Conservation (phyloP, 53 echinoderm and acorn worm species). For the Henricia sp. region DNA sequence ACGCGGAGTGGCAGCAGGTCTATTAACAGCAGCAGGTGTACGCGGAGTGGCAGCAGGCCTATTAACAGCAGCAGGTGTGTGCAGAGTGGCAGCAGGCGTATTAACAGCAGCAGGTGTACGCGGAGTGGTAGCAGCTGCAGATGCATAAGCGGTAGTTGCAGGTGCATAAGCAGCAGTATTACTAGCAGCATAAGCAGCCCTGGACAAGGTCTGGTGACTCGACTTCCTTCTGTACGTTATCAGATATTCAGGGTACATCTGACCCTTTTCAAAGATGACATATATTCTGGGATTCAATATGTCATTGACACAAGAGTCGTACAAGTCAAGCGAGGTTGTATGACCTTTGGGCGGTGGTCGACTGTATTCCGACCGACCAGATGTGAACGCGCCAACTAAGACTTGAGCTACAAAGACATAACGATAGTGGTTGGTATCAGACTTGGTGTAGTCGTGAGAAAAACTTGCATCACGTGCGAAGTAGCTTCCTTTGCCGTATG, state of each 20-base stretch:
- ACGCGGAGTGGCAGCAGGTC: too few relatives aligned
- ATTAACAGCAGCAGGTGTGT: too few relatives aligned
- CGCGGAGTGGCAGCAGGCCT: too few relatives aligned
- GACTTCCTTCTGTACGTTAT: constrained; percentile 21
- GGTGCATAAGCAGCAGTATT: too few relatives aligned
- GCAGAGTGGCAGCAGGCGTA: too few relatives aligned
- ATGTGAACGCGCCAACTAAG: constrained; percentile 42
- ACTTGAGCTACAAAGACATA: constrained; percentile 56
- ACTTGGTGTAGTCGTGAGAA: constrained; percentile 17
- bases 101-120: too few relatives aligned
- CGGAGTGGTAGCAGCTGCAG: too few relatives aligned
- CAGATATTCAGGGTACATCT: constrained; percentile 66
- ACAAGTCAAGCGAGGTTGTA: background rate
- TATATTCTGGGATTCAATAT: constrained; percentile 35
- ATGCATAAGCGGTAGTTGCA: too few relatives aligned
- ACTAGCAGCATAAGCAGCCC: too few relatives aligned
- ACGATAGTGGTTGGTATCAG: background rate
- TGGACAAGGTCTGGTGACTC: background rate
- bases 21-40: too few relatives aligned
- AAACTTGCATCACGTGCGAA: constrained; percentile 53
- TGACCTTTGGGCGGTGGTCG: constrained; percentile 51
- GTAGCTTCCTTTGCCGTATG: constrained; percentile 64
- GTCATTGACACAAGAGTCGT: constrained; percentile 64
- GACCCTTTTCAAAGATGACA: constrained; percentile 63
- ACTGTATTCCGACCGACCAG: background rate